Percentiles rank a stretch among this genome's conserved stretches.
These are phyloP conservation scores for Drosophila tripunctata DNA, from an alignment of 2,888 invertebrate species.

Conservation along the genomic window DNA sequence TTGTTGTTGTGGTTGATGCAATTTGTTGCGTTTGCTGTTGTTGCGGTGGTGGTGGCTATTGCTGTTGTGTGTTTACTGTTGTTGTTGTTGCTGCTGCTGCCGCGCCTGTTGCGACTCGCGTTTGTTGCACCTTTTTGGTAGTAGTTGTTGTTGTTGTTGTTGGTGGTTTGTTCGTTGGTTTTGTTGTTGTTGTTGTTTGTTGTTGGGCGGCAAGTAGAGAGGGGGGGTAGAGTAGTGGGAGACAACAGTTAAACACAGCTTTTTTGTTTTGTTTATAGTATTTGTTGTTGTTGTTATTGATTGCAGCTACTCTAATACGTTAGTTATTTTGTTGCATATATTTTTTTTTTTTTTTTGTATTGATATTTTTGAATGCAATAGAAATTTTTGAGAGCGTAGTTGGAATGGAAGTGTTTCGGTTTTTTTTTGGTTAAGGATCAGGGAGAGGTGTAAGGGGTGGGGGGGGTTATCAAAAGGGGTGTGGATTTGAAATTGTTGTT, in stretches of 20 bases:
- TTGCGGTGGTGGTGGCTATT: neutral
- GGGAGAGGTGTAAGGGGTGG: slow-evolving; percentile 2
- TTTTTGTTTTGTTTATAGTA: slow-evolving; percentile 39
- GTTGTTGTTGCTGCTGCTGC: slow-evolving; percentile 34
- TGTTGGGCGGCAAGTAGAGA: slow-evolving; percentile 56
- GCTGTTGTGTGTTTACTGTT: slow-evolving; percentile 39
- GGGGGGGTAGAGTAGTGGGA: slow-evolving; percentile 74
- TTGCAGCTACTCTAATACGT: slow-evolving; percentile 75
- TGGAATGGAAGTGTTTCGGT: neutral
- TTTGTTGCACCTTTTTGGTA: slow-evolving; percentile 34
- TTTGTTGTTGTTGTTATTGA: slow-evolving; percentile 59
- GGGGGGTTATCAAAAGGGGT: neutral
- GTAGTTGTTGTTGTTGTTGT: slow-evolving; percentile 24
- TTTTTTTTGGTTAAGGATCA: too few species aligned
- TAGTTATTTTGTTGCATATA: slow-evolving; percentile 53
- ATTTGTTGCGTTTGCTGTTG: slow-evolving; percentile 5
- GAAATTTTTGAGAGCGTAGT: slow-evolving; percentile 39
- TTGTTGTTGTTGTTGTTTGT: slow-evolving; percentile 35
- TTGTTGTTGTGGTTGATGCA: slow-evolving; percentile 38
- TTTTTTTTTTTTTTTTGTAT: slow-evolving; percentile 18
- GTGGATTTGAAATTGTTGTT: neutral
- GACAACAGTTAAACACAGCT: slow-evolving; percentile 77
- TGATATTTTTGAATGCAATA: slow-evolving; percentile 53
- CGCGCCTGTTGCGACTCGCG: slow-evolving; percentile 31
- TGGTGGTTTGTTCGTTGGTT: slow-evolving; percentile 23